Evolutionary conservation across 2,113 vertebrate species (phyloP).

Genomic region (Ellobius talpinus): DNA sequence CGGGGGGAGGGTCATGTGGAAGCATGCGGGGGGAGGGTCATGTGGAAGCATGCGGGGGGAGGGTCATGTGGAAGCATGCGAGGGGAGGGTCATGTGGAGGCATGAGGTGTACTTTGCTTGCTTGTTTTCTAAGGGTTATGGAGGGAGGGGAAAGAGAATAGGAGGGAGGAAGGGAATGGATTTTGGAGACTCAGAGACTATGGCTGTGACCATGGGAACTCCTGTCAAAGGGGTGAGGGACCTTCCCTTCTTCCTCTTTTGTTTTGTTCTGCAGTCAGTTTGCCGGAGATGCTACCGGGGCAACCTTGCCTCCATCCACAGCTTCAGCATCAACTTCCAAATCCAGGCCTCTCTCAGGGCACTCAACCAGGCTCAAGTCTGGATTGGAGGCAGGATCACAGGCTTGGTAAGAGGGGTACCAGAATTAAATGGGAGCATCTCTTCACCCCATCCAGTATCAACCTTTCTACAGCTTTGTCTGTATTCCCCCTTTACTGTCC

Average conservation of each 20-base stretch:
- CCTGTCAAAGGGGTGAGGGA: neutral
- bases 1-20: neutral
- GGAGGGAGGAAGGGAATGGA: neutral
- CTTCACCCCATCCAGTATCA: neutral
- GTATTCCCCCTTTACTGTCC: neutral
- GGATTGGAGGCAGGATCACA: slow-evolving; percentile 36
- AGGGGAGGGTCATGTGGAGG: neutral
- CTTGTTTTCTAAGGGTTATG: neutral
- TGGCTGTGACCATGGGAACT: neutral
- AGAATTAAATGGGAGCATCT: neutral
- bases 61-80: too few species aligned
- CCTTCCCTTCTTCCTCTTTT: neutral
- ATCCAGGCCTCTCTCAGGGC: accelerated
- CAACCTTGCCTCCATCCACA: slow-evolving; percentile 67
- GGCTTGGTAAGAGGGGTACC: neutral
- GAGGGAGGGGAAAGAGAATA: neutral
- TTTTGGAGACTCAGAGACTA: neutral
- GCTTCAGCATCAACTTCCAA: accelerated
- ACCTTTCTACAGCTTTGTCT: neutral
- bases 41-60: neutral
- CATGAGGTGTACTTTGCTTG: neutral
- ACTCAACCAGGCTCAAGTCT: neutral
- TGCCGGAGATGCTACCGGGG: neutral
- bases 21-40: neutral
- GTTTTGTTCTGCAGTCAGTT: accelerated